Conservation (phyloP, 2,888 invertebrate species). For the Lomographa bimaculata region DNA sequence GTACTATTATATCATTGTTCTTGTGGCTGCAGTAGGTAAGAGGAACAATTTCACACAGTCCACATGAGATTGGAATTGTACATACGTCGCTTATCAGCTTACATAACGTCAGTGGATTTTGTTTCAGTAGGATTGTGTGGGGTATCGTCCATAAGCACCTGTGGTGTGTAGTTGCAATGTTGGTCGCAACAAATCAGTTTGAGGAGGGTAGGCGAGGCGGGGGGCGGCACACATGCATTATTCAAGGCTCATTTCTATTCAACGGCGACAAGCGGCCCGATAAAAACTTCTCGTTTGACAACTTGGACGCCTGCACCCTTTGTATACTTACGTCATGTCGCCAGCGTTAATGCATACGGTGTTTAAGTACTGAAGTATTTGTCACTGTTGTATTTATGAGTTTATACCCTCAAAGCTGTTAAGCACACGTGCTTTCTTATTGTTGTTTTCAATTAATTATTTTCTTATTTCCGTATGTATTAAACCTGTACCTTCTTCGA, state of each 20-base stretch:
- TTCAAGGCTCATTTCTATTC: slow-evolving; percentile 82
- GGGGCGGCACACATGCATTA: slow-evolving; percentile 71
- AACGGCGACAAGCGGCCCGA: slow-evolving; percentile 76
- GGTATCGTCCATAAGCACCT: slow-evolving; percentile 42
- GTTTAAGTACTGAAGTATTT: slow-evolving; percentile 46
- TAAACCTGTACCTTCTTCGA: too few species aligned
- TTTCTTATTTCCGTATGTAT: too few species aligned
- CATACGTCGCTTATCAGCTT: slow-evolving; percentile 21
- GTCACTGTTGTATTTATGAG: slow-evolving; percentile 52
- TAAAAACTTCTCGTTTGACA: slow-evolving; percentile 83
- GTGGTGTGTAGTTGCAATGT: slow-evolving; percentile 43
- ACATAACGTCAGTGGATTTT: slow-evolving; percentile 5
- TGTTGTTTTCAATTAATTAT: slow-evolving; percentile 26
- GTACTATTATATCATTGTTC: slow-evolving; percentile 29
- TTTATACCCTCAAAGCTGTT: slow-evolving; percentile 32
- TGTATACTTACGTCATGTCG: slow-evolving; percentile 74
- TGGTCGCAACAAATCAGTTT: slow-evolving; percentile 67
- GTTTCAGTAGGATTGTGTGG: slow-evolving; percentile 9
- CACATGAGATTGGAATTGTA: slow-evolving; percentile 19
- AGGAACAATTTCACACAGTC: slow-evolving; percentile 21
- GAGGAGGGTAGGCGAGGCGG: slow-evolving; percentile 45
- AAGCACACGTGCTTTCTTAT: slow-evolving; percentile 18
- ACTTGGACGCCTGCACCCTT: slow-evolving; percentile 80
- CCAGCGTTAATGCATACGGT: slow-evolving; percentile 46
- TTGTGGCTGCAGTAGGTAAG: slow-evolving; percentile 12